These are phyloP conservation scores for Psammodynastes pulverulentus DNA, from an alignment of 2,113 vertebrate species.

Conservation along the genomic window DNA sequence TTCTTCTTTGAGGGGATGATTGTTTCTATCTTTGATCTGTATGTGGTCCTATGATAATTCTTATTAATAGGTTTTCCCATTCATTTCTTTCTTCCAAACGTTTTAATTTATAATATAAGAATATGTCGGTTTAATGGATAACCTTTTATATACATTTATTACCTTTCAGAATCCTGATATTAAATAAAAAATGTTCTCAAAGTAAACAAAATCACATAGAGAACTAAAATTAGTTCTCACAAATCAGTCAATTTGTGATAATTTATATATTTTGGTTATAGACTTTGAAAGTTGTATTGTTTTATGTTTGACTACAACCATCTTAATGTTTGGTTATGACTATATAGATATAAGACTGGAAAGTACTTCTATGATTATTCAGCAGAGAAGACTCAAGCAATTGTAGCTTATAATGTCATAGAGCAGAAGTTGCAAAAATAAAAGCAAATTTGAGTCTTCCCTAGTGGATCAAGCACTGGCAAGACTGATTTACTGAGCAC, in stretches of 20 bases:
- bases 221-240: background rate
- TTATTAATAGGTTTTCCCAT: background rate
- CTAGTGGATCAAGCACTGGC: background rate
- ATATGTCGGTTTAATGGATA: background rate
- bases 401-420: background rate
- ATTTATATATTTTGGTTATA: background rate
- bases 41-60: background rate
- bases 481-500: background rate
- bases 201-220: background rate
- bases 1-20: background rate
- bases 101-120: background rate
- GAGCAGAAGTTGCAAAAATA: background rate
- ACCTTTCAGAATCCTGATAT: conserved; percentile 9
- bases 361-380: background rate
- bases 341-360: background rate
- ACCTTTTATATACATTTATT: background rate
- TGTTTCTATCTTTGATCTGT: background rate
- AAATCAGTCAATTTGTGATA: background rate
- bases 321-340: background rate
- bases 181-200: background rate
- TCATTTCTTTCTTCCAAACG: conserved; percentile 11
- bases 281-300: background rate
- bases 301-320: too few species aligned
- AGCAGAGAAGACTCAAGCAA: background rate
- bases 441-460: background rate